phyloP scores from a whole-genome alignment of 2,797 vertebrate genomes.

The Falco naumanni region DNA sequence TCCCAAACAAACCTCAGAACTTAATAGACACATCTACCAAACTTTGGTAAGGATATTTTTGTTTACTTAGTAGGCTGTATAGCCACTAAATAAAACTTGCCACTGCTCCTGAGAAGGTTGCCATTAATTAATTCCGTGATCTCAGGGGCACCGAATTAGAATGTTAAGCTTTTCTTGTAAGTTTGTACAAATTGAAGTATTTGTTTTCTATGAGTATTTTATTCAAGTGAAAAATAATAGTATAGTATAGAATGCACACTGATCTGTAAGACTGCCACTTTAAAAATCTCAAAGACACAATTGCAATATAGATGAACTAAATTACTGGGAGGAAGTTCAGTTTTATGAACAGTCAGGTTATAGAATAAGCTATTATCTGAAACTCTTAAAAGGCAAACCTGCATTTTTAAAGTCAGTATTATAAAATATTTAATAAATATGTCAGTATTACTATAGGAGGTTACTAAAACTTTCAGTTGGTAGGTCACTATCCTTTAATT shows the following conservation, averaged over 20 bases:
- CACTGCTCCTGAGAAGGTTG: background rate
- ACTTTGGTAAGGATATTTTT: background rate
- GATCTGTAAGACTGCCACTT: background rate
- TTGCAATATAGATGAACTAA: background rate
- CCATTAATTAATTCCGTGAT: background rate
- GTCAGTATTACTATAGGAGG: background rate
- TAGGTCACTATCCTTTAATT: background rate
- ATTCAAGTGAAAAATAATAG: background rate
- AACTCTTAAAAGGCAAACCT: background rate
- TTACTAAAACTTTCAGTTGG: background rate
- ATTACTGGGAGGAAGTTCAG: background rate
- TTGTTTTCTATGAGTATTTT: background rate
- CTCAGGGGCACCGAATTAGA: background rate
- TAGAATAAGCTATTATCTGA: background rate
- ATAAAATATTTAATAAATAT: background rate
- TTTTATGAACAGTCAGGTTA: background rate
- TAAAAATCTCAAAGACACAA: background rate
- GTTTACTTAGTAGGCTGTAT: background rate
- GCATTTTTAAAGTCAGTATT: background rate
- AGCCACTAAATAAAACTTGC: background rate
- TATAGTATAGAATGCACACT: background rate
- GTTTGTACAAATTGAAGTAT: background rate
- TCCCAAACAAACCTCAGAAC: rapidly evolving
- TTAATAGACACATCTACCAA: background rate
- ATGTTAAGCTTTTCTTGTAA: background rate